A percentile compares a stretch with the other conserved stretches of the same genome.
Conservation (phyloP, 1,140 invertebrate species). For the Diorhabda sublineata region DNA sequence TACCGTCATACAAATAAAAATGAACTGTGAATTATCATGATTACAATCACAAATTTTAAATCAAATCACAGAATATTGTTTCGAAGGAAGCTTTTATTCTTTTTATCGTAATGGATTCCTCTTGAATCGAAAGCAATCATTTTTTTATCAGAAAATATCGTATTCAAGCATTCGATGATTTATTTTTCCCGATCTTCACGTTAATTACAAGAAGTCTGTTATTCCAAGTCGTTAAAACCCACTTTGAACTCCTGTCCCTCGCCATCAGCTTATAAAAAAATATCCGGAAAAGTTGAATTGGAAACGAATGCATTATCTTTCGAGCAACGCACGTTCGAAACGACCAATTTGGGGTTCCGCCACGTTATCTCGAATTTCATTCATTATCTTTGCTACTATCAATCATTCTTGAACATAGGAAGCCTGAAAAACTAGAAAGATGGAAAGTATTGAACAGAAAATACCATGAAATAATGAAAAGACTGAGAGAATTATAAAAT, state of each 20-base stretch:
- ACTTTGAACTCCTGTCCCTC: not conserved
- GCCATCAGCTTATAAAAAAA: not conserved
- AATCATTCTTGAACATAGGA: constrained; percentile 5
- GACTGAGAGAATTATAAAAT: not conserved
- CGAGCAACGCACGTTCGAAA: not conserved
- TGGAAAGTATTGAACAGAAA: not conserved
- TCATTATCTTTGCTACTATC: constrained; percentile 11
- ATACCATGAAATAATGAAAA: not conserved
- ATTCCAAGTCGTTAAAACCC: not conserved
- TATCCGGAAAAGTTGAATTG: not conserved
- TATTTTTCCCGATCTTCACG: not conserved
- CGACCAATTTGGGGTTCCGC: not conserved
- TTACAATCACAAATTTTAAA: no score
- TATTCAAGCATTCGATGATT: not conserved
- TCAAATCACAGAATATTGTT: no score
- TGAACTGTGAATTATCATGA: no score
- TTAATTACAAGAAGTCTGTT: not conserved
- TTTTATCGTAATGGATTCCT: no score
- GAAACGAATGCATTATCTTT: constrained; percentile 2
- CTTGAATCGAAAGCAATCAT: no score
- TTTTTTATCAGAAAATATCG: no score
- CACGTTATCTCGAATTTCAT: constrained; percentile 6
- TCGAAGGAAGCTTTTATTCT: no score
- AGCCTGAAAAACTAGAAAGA: not conserved
- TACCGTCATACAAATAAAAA: no score